Base-by-base conservation (phyloP, 2,797 vertebrate genomes). In the Geotria australis region DNA sequence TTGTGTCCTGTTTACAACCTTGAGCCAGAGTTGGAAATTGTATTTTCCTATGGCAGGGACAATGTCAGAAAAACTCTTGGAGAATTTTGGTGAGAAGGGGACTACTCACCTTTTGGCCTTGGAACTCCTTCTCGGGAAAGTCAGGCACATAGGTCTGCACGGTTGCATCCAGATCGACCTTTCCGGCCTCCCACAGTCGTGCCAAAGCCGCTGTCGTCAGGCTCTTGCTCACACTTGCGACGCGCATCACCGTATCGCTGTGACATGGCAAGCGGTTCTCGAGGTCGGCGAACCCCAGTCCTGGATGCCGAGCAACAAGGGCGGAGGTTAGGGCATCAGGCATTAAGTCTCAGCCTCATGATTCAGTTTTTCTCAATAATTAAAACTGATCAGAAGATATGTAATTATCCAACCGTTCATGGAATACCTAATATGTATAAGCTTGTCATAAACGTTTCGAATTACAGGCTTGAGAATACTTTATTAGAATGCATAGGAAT, bases 161-260 rank as follows among this genome's bases (percentile, higher is more conserved):
- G 0, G 89, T 80, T 51, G 71, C 70, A 62, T 98, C 91, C 1
- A 95, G 77, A 66, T 98, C 79, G 57, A 98, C 70, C 59, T 78
- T 83, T 5, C 83, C 83, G 10, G 82, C 76, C 61, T 94, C 82
- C 71, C 80, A 85, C n/a, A 94, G 48, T 58, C 79, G 82, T 11
- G 81, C 84, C 49, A 77, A 73, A 60, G 88, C 89, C 51, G 80
- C 73, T 64, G 82, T 76, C 2, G 89, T 93, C 47, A 98, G 78
- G 57, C 84, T 73, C 66, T 98, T 98, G 74, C 91, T 93, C 73
- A 98, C 82, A 63, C 91, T 98, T 63, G 88, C 91, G 6, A 98
- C 83, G 46, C 89, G 75, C 83, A 96, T 79, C 59, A 94, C 70
- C 0, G 85, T 95, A 58, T 79, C 75, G 8, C 82, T 73, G 47